These are phyloP conservation scores for Halcyon chelicuti DNA, from an alignment of 2,797 vertebrate genomes.

Conservation along the genomic window DNA sequence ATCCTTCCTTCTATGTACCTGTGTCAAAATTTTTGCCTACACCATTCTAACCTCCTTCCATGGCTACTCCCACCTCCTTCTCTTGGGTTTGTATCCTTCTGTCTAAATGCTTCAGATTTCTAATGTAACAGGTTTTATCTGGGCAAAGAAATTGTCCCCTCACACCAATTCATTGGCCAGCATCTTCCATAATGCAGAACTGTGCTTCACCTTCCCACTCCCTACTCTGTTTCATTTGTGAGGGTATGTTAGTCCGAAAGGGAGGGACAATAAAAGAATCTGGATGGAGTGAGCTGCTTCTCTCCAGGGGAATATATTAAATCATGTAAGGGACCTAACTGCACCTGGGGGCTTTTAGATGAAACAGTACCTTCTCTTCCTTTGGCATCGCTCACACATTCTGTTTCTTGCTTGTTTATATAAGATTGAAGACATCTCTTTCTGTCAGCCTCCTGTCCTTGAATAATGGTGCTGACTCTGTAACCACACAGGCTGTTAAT, in stretches of 20 bases:
- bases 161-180: not conserved
- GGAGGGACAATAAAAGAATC: not conserved
- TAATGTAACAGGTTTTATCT: not conserved
- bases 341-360: not conserved
- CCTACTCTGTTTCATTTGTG: not conserved
- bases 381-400: not conserved
- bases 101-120: not conserved
- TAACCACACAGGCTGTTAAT: not conserved
- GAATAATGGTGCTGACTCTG: not conserved
- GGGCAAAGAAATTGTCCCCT: not conserved
- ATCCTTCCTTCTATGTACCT: not conserved
- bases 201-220: not conserved
- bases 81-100: not conserved
- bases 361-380: not conserved
- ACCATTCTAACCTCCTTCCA: not conserved
- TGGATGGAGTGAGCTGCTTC: not conserved
- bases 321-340: not conserved
- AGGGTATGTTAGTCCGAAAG: not conserved
- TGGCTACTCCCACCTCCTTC: not conserved
- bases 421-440: not conserved
- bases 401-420: not conserved
- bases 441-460: not conserved
- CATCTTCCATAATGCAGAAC: not conserved
- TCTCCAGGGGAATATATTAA: not conserved
- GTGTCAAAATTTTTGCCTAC: not conserved